Base-by-base conservation (phyloP, 1,140 invertebrate species). In the Aradophagus sp. region DNA sequence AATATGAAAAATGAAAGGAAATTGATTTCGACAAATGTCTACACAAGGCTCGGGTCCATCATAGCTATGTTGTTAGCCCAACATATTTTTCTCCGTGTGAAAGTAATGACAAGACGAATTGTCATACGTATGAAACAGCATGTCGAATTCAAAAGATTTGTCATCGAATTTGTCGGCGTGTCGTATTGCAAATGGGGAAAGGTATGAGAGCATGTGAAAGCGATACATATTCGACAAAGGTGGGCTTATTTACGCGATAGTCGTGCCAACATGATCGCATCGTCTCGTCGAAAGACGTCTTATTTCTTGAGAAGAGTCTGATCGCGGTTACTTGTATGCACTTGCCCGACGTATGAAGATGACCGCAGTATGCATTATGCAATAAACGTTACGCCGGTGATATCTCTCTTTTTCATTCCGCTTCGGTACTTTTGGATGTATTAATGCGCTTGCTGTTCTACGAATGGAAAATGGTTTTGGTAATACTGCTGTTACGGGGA, bases 171-270 rank as follows among this genome's bases (percentile, higher is more conserved):
- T 16, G 16, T 48, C 36, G 23, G 38, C 50, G 36, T 20, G 42
- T 42, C 38, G 23, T 32, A 69, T 56, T 35, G 29, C 20, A n/a
- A 55, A 55, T 32, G 20, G 27, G 34, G 36, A 39, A 53, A 34
- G 39, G 13, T 23, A 48, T 38, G 44, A 70, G 58, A 58, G n/a
- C 58, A 52, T 42, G 36, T 27, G 45, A 14, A 29, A n/a, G 15
- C 23, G 26, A 48, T 55, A 45, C 27, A 27, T 61, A 55, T 58
- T 45, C 45, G n/a, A 14, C 53, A 63, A 70, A 62, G 47, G 27
- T 70, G 35, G 56, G 10, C 44, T 32, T 58, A 69, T 69, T 69
- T 69, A 62, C 58, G 66, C 52, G 56, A 69, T 69, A 44, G 10
- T 59, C 38, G 66, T 69, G 66, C 66, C 66, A 69, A 69, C 42